Percentiles rank a stretch among this genome's conserved stretches.
Evolutionary conservation across 2,888 invertebrate species (phyloP).

Genomic region (Hipparchia semele): DNA sequence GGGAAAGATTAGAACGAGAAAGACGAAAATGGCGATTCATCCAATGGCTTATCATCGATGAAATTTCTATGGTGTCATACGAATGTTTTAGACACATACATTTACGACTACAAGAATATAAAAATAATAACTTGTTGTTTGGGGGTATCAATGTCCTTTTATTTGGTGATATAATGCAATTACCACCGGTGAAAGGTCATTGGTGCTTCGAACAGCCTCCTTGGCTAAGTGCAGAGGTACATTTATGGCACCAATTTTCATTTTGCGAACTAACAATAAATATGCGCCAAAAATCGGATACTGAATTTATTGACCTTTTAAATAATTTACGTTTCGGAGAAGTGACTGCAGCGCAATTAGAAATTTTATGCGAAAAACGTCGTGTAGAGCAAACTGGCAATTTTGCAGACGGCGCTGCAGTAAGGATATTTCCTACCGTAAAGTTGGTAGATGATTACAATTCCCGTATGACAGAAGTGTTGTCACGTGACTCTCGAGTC

Average conservation of each 20-base stretch:
- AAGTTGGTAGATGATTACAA: slow-evolving; percentile 38
- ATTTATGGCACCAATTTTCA: slow-evolving; percentile 46
- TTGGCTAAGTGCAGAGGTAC: slow-evolving; percentile 41
- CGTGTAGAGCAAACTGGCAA: slow-evolving; percentile 38
- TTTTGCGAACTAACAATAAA: slow-evolving; percentile 51
- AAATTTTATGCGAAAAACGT: slow-evolving; percentile 37
- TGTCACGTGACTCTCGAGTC: no score
- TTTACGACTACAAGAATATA: slow-evolving; percentile 39
- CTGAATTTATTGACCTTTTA: slow-evolving; percentile 44
- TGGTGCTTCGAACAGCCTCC: no score
- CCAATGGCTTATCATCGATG: not conserved
- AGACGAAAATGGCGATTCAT: not conserved
- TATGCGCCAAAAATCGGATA: slow-evolving; percentile 50
- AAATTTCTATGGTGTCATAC: slow-evolving; percentile 31
- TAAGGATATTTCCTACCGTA: slow-evolving; percentile 46
- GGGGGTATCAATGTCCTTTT: slow-evolving; percentile 41
- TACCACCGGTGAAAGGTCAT: no score
- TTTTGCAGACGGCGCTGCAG: slow-evolving; percentile 44
- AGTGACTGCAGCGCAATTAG: slow-evolving; percentile 34
- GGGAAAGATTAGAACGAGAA: not conserved
- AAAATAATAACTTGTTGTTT: slow-evolving; percentile 41
- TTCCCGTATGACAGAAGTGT: slow-evolving; percentile 30
- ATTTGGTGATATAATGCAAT: slow-evolving; percentile 47
- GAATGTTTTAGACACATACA: slow-evolving; percentile 46
- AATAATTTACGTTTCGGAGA: slow-evolving; percentile 47